These are phyloP conservation scores for Nothura maculosa DNA, from an alignment of 2,797 vertebrate genomes.

Conservation along the genomic window DNA sequence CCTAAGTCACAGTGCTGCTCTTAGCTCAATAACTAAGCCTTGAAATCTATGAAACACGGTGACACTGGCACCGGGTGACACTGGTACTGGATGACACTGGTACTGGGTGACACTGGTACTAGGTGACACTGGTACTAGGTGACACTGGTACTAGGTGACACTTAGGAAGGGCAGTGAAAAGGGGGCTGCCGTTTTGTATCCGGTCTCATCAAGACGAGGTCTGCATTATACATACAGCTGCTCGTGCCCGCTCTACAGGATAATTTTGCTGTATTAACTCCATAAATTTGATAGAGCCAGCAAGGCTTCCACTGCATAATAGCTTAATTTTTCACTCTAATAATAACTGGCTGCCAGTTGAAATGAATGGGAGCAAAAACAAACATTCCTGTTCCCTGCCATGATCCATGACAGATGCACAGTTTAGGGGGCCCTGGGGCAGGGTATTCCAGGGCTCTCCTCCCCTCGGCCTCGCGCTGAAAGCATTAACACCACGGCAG, in stretches of 20 bases:
- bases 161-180: conserved; percentile 11
- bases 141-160: background rate
- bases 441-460: conserved; percentile 60
- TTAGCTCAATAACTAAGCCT: background rate
- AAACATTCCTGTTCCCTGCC: conserved; percentile 79
- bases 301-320: conserved; percentile 73
- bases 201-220: conserved; percentile 43
- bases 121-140: too few relatives aligned
- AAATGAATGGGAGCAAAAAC: conserved; percentile 81
- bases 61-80: too few relatives aligned
- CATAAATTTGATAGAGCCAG: conserved; percentile 81
- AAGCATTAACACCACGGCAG: conserved; percentile 71
- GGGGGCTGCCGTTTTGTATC: conserved; percentile 67
- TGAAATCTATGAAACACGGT: background rate
- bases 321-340: conserved; percentile 84
- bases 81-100: too few relatives aligned
- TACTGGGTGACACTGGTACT: too few relatives aligned
- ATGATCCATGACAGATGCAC: conserved; percentile 76
- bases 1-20: background rate
- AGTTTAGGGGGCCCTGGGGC: conserved; percentile 66
- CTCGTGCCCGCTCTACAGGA: conserved; percentile 73
- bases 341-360: conserved; percentile 81
- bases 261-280: conserved; percentile 80
- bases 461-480: conserved; percentile 48
- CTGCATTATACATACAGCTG: conserved; percentile 62